Evolutionary conservation across 1,140 invertebrate species (phyloP).

Genomic region (Zaprionus ghesquierei): DNA sequence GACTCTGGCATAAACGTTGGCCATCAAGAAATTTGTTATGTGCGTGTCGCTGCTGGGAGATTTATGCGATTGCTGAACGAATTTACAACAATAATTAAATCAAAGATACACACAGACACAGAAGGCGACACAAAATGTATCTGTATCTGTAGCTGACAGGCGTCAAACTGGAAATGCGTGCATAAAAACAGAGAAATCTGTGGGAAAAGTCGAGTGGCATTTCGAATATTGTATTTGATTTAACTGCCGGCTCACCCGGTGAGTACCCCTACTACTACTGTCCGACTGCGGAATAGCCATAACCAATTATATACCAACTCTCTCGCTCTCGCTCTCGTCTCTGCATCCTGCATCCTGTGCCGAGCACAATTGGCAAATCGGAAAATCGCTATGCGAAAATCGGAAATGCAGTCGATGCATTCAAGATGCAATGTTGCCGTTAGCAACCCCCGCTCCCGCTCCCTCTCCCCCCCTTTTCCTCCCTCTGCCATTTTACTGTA

Average conservation of each 20-base stretch:
- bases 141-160: constrained; percentile 61
- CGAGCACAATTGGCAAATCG: constrained; percentile 22
- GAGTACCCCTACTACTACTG: constrained; percentile 9
- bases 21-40: constrained; percentile 36
- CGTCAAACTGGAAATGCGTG: constrained; percentile 73
- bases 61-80: constrained; percentile 67
- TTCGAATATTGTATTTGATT: constrained; percentile 46
- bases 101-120: constrained; percentile 61
- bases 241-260: not conserved
- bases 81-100: constrained; percentile 64
- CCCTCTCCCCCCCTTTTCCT: not conserved
- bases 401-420: constrained; percentile 65
- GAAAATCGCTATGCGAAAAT: constrained; percentile 39
- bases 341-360: constrained; percentile 44
- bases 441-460: constrained; percentile 32
- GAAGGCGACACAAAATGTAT: constrained; percentile 53
- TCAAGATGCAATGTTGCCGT: constrained; percentile 44
- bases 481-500: constrained; percentile 49
- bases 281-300: constrained; percentile 35
- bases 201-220: constrained; percentile 55
- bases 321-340: constrained; percentile 20
- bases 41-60: constrained; percentile 26
- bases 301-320: constrained; percentile 77
- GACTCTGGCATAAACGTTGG: constrained; percentile 12
- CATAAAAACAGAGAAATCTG: constrained; percentile 67